phyloP scores from a whole-genome alignment of 2,113 vertebrate genomes.

The Ophthalmolycus amberensis region DNA sequence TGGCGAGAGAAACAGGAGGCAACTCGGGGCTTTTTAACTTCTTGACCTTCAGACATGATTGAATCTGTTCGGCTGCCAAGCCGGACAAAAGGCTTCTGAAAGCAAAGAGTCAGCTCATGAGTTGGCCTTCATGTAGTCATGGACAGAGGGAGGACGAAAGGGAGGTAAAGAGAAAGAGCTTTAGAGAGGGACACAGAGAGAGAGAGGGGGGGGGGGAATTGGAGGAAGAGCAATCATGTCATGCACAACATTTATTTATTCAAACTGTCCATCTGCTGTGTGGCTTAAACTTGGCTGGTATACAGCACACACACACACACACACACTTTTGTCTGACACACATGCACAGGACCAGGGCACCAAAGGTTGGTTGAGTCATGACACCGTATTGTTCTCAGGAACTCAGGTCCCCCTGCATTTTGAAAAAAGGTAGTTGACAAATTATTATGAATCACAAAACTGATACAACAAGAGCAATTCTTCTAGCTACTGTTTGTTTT shows the following conservation, averaged over 20 bases:
- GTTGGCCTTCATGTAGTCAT: conserved; percentile 64
- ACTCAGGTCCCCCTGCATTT: neutral
- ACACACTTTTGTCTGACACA: conserved; percentile 11
- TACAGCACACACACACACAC: conserved; percentile 12
- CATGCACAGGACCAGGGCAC: neutral
- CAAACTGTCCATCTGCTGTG: conserved; percentile 79
- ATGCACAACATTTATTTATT: conserved; percentile 80
- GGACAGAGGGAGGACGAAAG: conserved; percentile 38
- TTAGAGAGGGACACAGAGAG: conserved; percentile 23
- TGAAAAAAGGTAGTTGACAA: neutral
- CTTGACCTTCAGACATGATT: conserved; percentile 80
- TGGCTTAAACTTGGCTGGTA: conserved; percentile 60
- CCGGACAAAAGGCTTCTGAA: conserved; percentile 72
- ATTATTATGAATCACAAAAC: neutral
- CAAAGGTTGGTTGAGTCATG: conserved; percentile 31
- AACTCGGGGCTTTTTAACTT: conserved; percentile 68
- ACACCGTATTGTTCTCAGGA: neutral
- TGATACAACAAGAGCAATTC: neutral
- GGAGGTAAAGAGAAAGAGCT: conserved; percentile 9
- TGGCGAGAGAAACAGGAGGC: conserved; percentile 55
- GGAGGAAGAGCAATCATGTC: conserved; percentile 51
- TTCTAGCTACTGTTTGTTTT: neutral
- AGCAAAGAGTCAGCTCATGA: conserved; percentile 72
- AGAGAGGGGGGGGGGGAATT: neutral
- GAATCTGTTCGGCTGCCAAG: conserved; percentile 76